These are phyloP conservation scores for Camponotus fellah DNA, from an alignment of 2,888 invertebrate species.

Conservation along the genomic window DNA sequence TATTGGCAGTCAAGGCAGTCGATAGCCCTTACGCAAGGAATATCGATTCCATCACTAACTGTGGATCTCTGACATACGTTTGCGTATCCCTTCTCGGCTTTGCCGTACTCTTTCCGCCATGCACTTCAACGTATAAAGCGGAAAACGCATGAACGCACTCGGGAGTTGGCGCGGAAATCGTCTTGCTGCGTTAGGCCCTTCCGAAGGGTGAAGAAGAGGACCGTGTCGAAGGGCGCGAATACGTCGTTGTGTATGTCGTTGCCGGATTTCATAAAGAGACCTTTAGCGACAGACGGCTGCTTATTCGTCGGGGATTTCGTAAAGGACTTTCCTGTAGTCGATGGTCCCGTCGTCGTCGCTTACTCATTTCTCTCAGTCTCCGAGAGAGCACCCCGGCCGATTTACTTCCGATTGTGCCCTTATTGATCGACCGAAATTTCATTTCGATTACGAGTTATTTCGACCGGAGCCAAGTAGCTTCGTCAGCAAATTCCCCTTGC, in stretches of 20 bases:
- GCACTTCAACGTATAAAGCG: conserved; percentile 66
- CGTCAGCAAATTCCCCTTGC: conserved; percentile 25
- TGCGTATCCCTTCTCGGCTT: conserved; percentile 1
- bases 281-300: conserved; percentile 63
- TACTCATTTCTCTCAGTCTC: conserved; percentile 37
- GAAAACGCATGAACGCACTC: conserved; percentile 73
- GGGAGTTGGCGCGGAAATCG: conserved; percentile 62
- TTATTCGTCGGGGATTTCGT: conserved; percentile 66
- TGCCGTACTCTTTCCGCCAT: conserved; percentile 51
- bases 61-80: conserved; percentile 20
- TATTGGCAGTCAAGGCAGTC: conserved; percentile 33
- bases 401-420: conserved; percentile 49
- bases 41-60: conserved; percentile 34
- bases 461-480: conserved; percentile 36
- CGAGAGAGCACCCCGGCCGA: conserved; percentile 35
- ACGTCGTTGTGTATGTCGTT: conserved; percentile 61
- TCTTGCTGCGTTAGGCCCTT: conserved; percentile 65
- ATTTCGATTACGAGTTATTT: conserved; percentile 54
- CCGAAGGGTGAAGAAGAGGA: conserved; percentile 26
- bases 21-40: conserved; percentile 29
- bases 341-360: conserved; percentile 40
- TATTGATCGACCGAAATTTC: conserved; percentile 52
- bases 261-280: conserved; percentile 62
- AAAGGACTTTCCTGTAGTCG: conserved; percentile 69
- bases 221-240: conserved; percentile 62